Conservation (phyloP, 2,113 vertebrate genomes). For the Pluvianellus socialis region DNA sequence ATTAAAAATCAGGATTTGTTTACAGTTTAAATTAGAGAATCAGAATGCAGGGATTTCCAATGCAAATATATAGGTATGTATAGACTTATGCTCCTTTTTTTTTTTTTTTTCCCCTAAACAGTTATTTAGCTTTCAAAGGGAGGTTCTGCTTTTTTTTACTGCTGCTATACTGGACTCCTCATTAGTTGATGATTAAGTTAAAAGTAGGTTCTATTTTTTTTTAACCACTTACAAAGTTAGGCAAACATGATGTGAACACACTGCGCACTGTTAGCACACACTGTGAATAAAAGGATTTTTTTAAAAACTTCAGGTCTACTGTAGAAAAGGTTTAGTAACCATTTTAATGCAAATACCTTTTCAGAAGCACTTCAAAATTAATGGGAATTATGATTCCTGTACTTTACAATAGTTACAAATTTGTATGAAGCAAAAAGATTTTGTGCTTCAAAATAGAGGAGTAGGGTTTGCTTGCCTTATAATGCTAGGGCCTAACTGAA, state of each 20-base stretch:
- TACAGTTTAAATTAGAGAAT: neutral
- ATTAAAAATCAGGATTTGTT: slow-evolving; percentile 22
- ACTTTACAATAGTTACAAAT: neutral
- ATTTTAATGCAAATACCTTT: neutral
- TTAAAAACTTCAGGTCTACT: neutral
- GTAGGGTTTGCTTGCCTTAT: rapidly evolving
- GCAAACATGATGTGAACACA: neutral
- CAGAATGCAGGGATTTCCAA: neutral
- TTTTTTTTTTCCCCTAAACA: neutral
- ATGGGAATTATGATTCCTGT: neutral
- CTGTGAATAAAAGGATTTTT: neutral
- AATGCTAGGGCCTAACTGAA: neutral
- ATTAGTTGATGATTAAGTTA: neutral
- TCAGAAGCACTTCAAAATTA: neutral
- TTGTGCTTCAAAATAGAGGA: neutral
- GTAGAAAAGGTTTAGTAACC: neutral
- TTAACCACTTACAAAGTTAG: neutral
- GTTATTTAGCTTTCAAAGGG: neutral
- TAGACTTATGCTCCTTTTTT: neutral
- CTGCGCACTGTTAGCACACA: neutral
- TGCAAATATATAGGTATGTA: neutral
- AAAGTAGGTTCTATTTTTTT: neutral
- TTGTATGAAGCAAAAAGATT: neutral
- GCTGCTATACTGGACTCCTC: neutral
- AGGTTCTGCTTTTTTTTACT: neutral